Conservation (phyloP, 92 coral and sea anemone genomes). For the Ricordea florida region DNA sequence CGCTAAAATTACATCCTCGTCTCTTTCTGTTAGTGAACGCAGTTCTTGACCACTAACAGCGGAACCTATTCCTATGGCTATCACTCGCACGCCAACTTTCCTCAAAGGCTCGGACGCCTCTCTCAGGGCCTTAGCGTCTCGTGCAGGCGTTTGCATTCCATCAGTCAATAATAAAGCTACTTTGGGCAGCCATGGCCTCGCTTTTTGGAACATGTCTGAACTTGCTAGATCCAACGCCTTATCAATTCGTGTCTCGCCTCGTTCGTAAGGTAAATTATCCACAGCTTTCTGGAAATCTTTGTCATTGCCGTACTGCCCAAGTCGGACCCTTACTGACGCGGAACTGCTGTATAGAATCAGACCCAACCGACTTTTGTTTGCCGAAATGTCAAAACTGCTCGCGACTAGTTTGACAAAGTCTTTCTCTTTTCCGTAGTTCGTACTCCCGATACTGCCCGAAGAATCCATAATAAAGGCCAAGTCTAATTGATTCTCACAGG, state of each 20-base stretch:
- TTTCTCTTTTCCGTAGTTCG: constrained; percentile 26
- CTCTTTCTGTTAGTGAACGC: constrained; percentile 8
- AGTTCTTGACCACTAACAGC: constrained; percentile 35
- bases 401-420: constrained; percentile 47
- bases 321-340: constrained; percentile 30
- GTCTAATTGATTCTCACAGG: constrained; percentile 15
- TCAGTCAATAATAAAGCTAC: constrained; percentile 46
- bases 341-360: constrained; percentile 45
- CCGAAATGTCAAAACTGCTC: constrained; percentile 24
- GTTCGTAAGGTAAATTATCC: constrained; percentile 19
- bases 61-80: constrained; percentile 38
- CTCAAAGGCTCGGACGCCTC: constrained; percentile 2
- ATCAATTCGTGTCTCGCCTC: constrained; percentile 24
- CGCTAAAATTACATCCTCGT: neutral
- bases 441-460: constrained; percentile 18
- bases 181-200: constrained; percentile 42
- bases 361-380: constrained; percentile 40
- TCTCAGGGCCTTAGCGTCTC: constrained; percentile 1
- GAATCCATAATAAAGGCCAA: constrained; percentile 59
- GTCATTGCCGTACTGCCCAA: neutral
- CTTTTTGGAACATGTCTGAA: constrained; percentile 17
- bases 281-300: constrained; percentile 27
- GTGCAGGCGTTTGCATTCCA: constrained; percentile 25
- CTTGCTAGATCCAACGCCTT: constrained; percentile 23
- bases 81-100: constrained; percentile 24